Conservation (phyloP, 2,888 invertebrate species). For the Cistogaster globosa region DNA sequence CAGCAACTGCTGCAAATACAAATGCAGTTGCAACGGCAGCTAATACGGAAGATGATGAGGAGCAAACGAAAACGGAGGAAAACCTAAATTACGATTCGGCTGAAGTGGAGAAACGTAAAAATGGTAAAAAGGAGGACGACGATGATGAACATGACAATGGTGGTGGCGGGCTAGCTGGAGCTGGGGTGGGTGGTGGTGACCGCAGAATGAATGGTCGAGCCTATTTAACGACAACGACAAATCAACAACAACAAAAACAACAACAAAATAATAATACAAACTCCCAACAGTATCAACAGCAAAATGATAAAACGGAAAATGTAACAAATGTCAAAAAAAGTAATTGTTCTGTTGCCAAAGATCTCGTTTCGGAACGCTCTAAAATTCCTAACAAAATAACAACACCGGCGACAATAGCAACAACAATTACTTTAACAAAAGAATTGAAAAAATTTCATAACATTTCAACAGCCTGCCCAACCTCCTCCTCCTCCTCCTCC, state of each 20-base stretch:
- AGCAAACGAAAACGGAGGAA: constrained; percentile 65
- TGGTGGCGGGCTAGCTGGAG: constrained; percentile 5
- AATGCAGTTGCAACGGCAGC: constrained; percentile 38
- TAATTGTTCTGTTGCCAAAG: constrained; percentile 21
- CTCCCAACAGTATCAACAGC: constrained; percentile 46
- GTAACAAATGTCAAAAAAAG: constrained; percentile 19
- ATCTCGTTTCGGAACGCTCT: background rate
- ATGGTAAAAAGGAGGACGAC: constrained; percentile 73
- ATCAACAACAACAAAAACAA: constrained; percentile 20
- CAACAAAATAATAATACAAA: constrained; percentile 60
- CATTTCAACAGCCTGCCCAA: constrained; percentile 2
- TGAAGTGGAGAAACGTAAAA: constrained; percentile 73
- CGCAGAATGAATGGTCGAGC: constrained; percentile 51
- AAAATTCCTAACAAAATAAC: background rate
- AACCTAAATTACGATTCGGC: constrained; percentile 43
- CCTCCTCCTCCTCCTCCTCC: too few relatives aligned
- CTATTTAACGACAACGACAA: constrained; percentile 13
- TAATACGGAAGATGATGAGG: constrained; percentile 59
- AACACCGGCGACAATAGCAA: constrained; percentile 16
- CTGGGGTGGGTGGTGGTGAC: constrained; percentile 17
- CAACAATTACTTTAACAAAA: constrained; percentile 29
- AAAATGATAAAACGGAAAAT: constrained; percentile 42
- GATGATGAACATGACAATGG: constrained; percentile 71
- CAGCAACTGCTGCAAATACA: constrained; percentile 65
- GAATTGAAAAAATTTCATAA: constrained; percentile 37